These are phyloP conservation scores for Hylaeus anthracinus DNA, from an alignment of 1,140 invertebrate genomes.

Conservation along the genomic window DNA sequence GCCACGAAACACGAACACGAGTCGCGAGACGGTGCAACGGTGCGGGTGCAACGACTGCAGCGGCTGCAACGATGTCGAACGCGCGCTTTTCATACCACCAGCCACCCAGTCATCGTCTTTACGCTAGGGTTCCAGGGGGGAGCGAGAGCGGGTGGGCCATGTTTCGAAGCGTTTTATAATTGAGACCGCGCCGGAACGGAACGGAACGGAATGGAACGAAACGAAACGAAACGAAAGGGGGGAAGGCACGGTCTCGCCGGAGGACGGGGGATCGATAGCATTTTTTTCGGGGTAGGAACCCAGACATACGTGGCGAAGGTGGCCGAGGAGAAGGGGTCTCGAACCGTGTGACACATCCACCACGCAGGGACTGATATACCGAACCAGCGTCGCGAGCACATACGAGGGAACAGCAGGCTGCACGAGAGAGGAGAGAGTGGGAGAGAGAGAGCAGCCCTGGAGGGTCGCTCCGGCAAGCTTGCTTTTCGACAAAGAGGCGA, in stretches of 20 bases:
- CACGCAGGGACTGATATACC: conserved; percentile 50
- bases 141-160: conserved; percentile 20
- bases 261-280: conserved; percentile 74
- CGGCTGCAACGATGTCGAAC: conserved; percentile 44
- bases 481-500: conserved; percentile 73
- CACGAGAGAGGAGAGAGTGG: conserved; percentile 27
- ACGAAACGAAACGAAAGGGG: conserved; percentile 7
- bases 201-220: conserved; percentile 16
- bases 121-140: conserved; percentile 38
- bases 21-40: conserved; percentile 11
- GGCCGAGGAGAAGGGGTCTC: conserved; percentile 45
- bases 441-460: conserved; percentile 23
- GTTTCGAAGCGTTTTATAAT: conserved; percentile 78
- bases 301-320: conserved; percentile 50
- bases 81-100: conserved; percentile 60
- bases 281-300: conserved; percentile 73
- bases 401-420: conserved; percentile 38
- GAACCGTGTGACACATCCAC: conserved; percentile 59
- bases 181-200: conserved; percentile 63
- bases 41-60: conserved; percentile 41
- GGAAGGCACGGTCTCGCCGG: conserved; percentile 30
- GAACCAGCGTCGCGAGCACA: conserved; percentile 23
- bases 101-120: conserved; percentile 59
- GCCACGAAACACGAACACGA: conserved; percentile 30
- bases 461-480: conserved; percentile 58